These are phyloP conservation scores for Vimba vimba DNA, from an alignment of 2,113 vertebrate genomes.

Conservation along the genomic window DNA sequence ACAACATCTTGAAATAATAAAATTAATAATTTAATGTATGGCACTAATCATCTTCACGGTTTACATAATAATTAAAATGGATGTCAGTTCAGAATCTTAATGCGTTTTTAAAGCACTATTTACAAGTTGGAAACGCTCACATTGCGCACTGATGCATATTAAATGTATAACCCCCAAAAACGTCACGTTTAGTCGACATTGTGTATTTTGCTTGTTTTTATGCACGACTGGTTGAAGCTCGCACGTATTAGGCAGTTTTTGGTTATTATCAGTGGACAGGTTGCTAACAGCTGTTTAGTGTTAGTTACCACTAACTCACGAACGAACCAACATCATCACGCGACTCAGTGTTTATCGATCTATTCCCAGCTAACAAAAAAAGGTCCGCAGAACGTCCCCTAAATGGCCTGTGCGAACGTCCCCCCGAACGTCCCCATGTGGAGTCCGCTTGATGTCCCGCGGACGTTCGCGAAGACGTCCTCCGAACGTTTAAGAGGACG, in stretches of 20 bases:
- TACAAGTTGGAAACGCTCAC: background rate
- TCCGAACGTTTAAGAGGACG: too few species aligned
- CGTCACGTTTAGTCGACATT: background rate
- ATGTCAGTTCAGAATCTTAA: background rate
- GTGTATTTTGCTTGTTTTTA: background rate
- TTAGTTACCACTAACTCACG: background rate
- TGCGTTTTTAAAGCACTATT: background rate
- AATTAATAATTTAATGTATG: background rate
- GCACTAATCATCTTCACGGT: background rate
- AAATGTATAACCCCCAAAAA: background rate
- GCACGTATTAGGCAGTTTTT: background rate
- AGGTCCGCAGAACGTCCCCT: too few species aligned
- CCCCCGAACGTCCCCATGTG: too few species aligned
- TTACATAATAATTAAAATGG: background rate
- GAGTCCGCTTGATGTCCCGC: too few species aligned
- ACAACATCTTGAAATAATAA: too few species aligned
- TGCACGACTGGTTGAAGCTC: background rate
- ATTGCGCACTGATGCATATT: background rate
- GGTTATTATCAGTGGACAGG: background rate
- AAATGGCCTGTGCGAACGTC: too few species aligned
- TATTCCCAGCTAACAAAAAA: too few species aligned
- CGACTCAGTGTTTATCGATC: background rate
- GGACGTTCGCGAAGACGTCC: too few species aligned
- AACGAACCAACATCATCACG: background rate
- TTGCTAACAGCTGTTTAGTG: conserved; percentile 49